Base-by-base conservation (phyloP, 64 coral and sea anemone species). In the Pocillopora verrucosa region DNA sequence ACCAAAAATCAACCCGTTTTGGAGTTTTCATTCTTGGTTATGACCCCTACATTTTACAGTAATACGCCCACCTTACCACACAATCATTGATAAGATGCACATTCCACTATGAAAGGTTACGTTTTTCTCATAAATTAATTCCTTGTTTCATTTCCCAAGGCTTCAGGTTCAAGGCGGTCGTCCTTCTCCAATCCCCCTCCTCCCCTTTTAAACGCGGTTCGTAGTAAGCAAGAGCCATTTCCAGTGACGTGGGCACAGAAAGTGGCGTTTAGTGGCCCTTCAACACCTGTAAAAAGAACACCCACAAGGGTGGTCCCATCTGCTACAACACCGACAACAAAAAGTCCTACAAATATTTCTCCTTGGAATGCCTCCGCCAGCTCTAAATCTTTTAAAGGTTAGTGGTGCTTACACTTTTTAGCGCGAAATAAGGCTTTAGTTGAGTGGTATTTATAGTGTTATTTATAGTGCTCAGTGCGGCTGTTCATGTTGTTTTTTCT, bases 201-300 rank as follows among this genome's bases (percentile, higher is more conserved):
- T 22, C 65, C 65, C 5, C 36, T 84, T 70, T 72, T 84, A 62
- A 84, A 84, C 82, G 82, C 82, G 11, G 63, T 84, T 84, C 82
- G 82, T 15, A 37, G 37, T 13, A 84, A 84, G 22, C 37, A 25
- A 0, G 82, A 84, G 5, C 63, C 82, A 56, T 84, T 70, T 9
- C 62, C 82, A 45, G 82, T 70, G 10, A 70, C 63, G 0, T 84
- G 82, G 82, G 82, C 82, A 2, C 82, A 84, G 37, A 84, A 70
- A 24, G 82, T 84, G 20, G 82, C 82, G 11, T 84, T 84, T 0
- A 69, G 65, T 69, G 17, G 37, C 14, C 38, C 82, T 25, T 25
- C 64, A 3, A 70, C 63, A 24, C 82, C 62, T 11, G 56, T 38
- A 0, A 84, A 84, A 72, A 84, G 41, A 16, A 63, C 82, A 56